Evolutionary conservation across 2,797 vertebrate species (phyloP).

Genomic region (Apogon hyalosoma): DNA sequence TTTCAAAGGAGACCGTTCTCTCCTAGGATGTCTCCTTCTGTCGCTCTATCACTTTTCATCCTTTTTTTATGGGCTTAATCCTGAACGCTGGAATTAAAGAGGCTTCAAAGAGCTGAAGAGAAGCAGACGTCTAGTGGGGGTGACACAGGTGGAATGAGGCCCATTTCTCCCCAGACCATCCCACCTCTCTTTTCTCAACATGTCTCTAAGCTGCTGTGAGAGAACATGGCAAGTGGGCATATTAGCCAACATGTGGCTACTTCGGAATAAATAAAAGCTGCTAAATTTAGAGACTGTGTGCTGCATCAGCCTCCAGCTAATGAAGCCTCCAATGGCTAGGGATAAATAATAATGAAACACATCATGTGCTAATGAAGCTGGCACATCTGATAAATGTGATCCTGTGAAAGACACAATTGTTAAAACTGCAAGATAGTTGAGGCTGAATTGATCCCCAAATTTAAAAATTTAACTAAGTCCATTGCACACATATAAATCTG

Average conservation of each 20-base stretch:
- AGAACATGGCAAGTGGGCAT: conserved; percentile 47
- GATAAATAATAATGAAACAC: conserved; percentile 81
- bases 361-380: conserved; percentile 76
- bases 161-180: conserved; percentile 49
- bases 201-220: conserved; percentile 43
- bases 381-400: conserved; percentile 62
- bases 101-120: conserved; percentile 75
- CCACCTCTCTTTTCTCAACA: conserved; percentile 48
- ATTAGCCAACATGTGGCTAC: conserved; percentile 50
- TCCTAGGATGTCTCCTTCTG: conserved; percentile 63
- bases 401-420: conserved; percentile 55
- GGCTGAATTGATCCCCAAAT: conserved; percentile 48
- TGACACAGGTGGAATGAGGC: conserved; percentile 70
- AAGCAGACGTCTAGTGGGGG: conserved; percentile 52
- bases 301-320: conserved; percentile 72
- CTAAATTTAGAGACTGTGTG: conserved; percentile 69
- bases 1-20: conserved; percentile 68
- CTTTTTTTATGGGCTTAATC: conserved; percentile 69
- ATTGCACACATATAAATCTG: not conserved
- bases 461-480: conserved; percentile 17
- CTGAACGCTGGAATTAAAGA: conserved; percentile 71
- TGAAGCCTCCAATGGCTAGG: conserved; percentile 71
- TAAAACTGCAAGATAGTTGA: conserved; percentile 52
- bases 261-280: conserved; percentile 70
- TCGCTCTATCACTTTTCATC: conserved; percentile 69